Evolutionary conservation across 2,113 vertebrate genomes (phyloP).

Genomic region (Leiothrix lutea): DNA sequence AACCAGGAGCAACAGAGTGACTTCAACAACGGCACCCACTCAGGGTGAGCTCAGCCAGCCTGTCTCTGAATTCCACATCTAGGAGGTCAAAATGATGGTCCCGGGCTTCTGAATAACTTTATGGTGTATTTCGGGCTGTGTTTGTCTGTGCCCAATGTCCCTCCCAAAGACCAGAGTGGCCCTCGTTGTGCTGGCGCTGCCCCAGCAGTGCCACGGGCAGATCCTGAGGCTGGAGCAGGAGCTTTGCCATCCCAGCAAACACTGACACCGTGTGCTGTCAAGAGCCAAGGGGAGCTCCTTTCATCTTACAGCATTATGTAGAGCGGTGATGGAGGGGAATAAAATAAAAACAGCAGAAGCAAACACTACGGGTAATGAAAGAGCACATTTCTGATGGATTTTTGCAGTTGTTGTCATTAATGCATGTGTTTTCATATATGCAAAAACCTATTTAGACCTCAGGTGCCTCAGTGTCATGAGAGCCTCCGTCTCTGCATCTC

Average conservation of each 20-base stretch:
- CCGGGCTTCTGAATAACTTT: background rate
- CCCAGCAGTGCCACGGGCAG: fast-evolving
- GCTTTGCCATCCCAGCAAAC: background rate
- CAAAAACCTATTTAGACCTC: background rate
- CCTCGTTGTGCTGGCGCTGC: background rate
- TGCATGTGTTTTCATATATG: fast-evolving
- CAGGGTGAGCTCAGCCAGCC: background rate
- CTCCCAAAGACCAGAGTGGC: background rate
- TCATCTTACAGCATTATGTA: background rate
- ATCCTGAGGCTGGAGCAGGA: background rate
- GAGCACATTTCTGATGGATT: background rate
- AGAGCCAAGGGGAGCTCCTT: background rate
- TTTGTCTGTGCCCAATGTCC: background rate
- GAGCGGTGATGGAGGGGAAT: background rate
- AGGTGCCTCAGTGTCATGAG: background rate
- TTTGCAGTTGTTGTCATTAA: background rate
- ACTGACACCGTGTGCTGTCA: fast-evolving
- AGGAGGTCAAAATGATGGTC: background rate
- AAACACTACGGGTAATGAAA: background rate
- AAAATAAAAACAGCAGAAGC: background rate
- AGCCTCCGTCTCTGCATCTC: background rate
- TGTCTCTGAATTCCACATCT: background rate
- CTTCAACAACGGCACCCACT: background rate
- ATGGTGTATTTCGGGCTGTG: background rate
- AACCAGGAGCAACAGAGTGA: background rate